Base-by-base conservation (phyloP, 1,140 invertebrate genomes). In the Penaeus japonicus region DNA sequence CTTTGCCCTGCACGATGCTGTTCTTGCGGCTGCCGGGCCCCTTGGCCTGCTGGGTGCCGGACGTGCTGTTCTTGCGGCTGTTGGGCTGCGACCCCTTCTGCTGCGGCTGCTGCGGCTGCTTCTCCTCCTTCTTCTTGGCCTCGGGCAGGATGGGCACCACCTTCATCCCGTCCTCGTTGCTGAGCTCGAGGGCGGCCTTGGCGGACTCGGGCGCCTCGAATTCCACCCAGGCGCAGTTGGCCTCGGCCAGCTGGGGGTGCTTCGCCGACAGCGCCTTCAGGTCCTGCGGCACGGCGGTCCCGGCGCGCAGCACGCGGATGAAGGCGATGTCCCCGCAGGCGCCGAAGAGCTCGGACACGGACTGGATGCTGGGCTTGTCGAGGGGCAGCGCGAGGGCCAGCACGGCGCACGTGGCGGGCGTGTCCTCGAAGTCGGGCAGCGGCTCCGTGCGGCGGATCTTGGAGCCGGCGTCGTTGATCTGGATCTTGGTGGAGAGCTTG, bases 391-490 rank as follows among this genome's bases (percentile, higher is more conserved):
- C 95, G 3, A 97, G 95, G 3, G 96, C 97, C n/a, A 98, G 95
- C 22, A 98, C 95, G 0, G 97, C 98, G 90, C 97, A 94, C 0
- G 97, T 98, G n/a, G 93, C 93, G 17, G 97, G 96, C 0, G 97
- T 97, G 92, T 98, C 97, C 92, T 98, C 97, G 92, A 96, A 96
- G 39, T 96, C 95, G 7, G 97, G 97, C 81, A 99, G 93, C 1
- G 97, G 95, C 54, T 97, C 96, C 22, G 96, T 93, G 73, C 98
- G 94, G 18, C 97, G 93, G n/a, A 99, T 94, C 92, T 99, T 99
- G 0, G 97, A 98, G 32, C 97, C 97, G 73, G 95, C 94, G 79
- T 97, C 96, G 92, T 99, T 99, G 22, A 99, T 95, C 93, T 98
- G 95, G 54, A 99, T 94, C 90, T 96, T 96, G 17, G 94, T 95